Base-by-base conservation (phyloP, 1,140 invertebrate genomes). In the Nasonia longicornis region DNA sequence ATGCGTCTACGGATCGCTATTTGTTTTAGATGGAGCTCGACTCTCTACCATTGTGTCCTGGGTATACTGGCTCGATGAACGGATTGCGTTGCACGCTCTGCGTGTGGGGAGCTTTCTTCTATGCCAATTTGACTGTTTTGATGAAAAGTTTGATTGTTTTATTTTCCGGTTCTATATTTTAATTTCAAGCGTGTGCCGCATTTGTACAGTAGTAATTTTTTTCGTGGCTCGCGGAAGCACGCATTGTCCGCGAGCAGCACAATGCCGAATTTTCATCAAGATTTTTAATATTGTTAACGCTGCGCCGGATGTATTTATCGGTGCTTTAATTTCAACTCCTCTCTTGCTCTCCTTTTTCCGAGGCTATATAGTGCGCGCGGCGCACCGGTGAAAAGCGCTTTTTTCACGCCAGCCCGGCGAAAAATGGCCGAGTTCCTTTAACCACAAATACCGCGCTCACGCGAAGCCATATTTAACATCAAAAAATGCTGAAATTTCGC, bases 231-330 rank as follows among this genome's bases (percentile, higher is more conserved):
- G 35, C 38, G 22, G 26, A 77, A 70, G 14, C 7, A 12, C 26
- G 22, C n/a, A 74, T 74, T 74, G 70, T 64, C 63, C 38, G 20
- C 38, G 20, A 67, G 22, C 16, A 67, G 7, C 0, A 67, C 58
- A 67, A 80, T 80, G 26, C 45, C 69, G 38, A 26, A 77, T 77
- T 77, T 80, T 76, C 29, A 80, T 76, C 73, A 75, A 80, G 73
- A 76, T 80, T 80, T 73, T 76, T 70, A 80, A 76, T 75, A 76
- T 58, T 70, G 63, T 76, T 80, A 80, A 42, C 79, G 31, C 16
- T 3, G 58, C 42, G 42, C 29, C n/a, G 26, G 79, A 67, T 80
- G n/a, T 80, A 79, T 79, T 79, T 80, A 80, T 75, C 42, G n/a
- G 29, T 14, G 66, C 48, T 74, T 67, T 73, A 80, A 74, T 73